These are phyloP conservation scores for Eupsittula cactorum DNA, from an alignment of 2,113 vertebrate species.

Conservation along the genomic window DNA sequence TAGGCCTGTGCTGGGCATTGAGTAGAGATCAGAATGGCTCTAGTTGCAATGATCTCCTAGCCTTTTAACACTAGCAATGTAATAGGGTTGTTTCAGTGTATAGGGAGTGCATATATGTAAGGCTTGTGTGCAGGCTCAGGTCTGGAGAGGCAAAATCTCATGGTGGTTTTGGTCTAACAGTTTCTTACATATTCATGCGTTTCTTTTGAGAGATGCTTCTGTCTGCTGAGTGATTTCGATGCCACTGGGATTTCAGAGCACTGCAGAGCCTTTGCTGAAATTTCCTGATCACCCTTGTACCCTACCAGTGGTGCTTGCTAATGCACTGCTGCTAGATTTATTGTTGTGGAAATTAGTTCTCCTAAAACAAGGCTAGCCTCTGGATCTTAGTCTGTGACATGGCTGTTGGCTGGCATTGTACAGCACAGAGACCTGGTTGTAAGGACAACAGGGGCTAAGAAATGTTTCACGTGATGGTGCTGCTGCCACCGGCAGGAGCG, in stretches of 20 bases:
- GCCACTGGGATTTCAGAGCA: background rate
- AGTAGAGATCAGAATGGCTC: background rate
- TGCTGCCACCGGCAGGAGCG: background rate
- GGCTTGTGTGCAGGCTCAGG: background rate
- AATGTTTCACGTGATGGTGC: background rate
- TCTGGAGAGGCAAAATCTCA: background rate
- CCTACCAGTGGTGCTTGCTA: background rate
- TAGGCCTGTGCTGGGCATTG: rapidly evolving
- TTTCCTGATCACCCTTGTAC: background rate
- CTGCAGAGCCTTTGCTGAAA: background rate
- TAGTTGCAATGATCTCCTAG: background rate
- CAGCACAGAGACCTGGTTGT: background rate
- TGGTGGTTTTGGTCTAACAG: background rate
- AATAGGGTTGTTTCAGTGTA: background rate
- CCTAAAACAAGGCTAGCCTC: background rate
- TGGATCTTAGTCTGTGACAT: background rate
- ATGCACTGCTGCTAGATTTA: background rate
- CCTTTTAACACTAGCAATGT: background rate
- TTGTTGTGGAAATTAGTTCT: background rate
- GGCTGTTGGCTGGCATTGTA: background rate
- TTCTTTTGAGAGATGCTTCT: background rate
- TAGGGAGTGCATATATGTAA: background rate
- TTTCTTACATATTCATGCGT: background rate
- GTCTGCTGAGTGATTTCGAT: background rate
- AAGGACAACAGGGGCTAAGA: background rate